Base-by-base conservation (phyloP, 2,888 invertebrate species). In the Tricholauxania praeusta region DNA sequence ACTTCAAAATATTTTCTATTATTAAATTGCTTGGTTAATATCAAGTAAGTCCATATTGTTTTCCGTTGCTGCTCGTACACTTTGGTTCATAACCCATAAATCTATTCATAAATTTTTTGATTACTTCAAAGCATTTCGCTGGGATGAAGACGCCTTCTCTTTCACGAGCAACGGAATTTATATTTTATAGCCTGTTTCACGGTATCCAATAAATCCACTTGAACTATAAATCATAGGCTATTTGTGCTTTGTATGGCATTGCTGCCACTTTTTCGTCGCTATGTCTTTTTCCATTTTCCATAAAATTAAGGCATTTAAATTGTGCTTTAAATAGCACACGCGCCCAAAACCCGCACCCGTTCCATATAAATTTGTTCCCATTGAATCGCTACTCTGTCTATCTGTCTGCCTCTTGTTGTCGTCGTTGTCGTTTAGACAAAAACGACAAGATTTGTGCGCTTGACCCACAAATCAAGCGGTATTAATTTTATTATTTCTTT, bases 401-500 rank as follows among this genome's bases (percentile, higher is more conserved):
- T 53, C 39, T 53, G n/a, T 39, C 66, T 22, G 28, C 39, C 60
- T 7, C n/a, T 28, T 14, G 15, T 8, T 32, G 14, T 22, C 14
- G 65, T 22, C 52, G 68, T 68, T 32, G 49, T 68, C 59, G 59
- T 59, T 68, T 68, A 68, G 47, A 68, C 57, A 59, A 59, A 10
- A 39, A 39, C 39, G 39, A 68, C 49, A 59, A 51, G 52, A n/a
- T 39, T 49, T 28, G 48, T 47, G 49, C 48, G 59, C 53, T 62
- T 69, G 69, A 62, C 69, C 69, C 60, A 69, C 52, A 62, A 69
- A 69, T 69, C 69, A 69, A 32, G 32, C 60, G 62, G 62, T 32
- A 69, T 69, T 69, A 69, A 69, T 69, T 69, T 69, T 69, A 69
- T 69, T 62, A 69, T 28, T 49, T 49, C 63, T 63, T 63, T 68